Evolutionary conservation across 2,113 vertebrate species (phyloP).

Genomic region (Neotoma lepida): DNA sequence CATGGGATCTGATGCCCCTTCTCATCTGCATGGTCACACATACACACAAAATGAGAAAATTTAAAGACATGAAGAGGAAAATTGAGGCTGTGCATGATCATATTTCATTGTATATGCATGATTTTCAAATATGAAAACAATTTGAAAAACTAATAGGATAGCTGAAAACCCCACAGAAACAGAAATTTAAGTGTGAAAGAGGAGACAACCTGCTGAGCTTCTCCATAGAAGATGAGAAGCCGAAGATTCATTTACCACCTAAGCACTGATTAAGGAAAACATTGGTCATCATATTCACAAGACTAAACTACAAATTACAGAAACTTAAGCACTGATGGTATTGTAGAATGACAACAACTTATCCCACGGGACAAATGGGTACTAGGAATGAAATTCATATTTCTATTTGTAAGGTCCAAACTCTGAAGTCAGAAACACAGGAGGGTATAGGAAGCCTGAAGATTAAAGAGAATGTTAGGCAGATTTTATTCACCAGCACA

Average conservation of each 20-base stretch:
- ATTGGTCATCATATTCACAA: background rate
- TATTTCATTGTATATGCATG: background rate
- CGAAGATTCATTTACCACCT: background rate
- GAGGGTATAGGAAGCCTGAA: background rate
- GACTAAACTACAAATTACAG: background rate
- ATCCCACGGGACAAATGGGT: background rate
- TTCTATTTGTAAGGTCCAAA: background rate
- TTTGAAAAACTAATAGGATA: background rate
- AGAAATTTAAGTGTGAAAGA: background rate
- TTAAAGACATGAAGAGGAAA: background rate
- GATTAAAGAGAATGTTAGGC: background rate
- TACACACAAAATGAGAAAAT: background rate
- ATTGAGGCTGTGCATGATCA: background rate
- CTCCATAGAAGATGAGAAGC: background rate
- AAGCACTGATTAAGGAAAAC: background rate
- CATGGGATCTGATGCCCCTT: background rate
- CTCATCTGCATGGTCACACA: background rate
- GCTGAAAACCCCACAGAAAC: background rate
- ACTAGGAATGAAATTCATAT: background rate
- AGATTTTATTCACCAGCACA: no score
- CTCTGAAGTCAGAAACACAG: background rate
- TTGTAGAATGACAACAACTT: no score
- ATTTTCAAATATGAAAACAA: background rate
- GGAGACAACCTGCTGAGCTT: background rate
- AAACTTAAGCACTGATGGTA: background rate